These are phyloP conservation scores for Marmota flaviventris DNA, from an alignment of 2,113 vertebrate genomes.

Conservation along the genomic window DNA sequence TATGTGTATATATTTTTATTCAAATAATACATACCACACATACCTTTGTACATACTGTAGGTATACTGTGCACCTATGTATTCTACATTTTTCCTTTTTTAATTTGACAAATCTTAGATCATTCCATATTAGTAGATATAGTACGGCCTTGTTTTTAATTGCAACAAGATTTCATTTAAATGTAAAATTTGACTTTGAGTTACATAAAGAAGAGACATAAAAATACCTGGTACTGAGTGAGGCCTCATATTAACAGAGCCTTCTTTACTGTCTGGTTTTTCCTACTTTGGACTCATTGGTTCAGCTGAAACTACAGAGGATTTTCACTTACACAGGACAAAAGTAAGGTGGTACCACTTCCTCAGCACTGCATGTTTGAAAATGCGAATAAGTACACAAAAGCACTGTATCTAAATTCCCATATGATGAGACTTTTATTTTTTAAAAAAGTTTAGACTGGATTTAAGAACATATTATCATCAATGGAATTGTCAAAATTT, in stretches of 20 bases:
- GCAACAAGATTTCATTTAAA: constrained; percentile 1
- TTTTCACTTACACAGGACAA: not conserved
- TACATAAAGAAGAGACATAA: not conserved
- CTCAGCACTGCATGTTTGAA: not conserved
- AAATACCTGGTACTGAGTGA: not conserved
- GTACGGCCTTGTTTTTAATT: constrained; percentile 33
- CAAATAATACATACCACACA: not conserved
- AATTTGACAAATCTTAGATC: constrained; percentile 5
- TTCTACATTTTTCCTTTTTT: not conserved
- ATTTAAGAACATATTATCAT: not conserved
- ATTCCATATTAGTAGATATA: not conserved
- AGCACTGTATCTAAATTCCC: not conserved
- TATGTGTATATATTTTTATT: not conserved
- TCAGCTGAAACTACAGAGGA: not conserved
- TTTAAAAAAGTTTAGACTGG: not conserved
- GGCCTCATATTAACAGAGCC: not conserved
- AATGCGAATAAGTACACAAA: not conserved
- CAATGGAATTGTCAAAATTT: not conserved
- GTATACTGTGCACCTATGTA: not conserved
- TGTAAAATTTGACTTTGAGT: not conserved
- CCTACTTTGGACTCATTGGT: not conserved
- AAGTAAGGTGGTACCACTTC: not conserved
- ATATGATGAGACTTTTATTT: not conserved
- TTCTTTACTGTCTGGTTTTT: not conserved
- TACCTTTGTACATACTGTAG: not conserved